Base-by-base conservation (phyloP, 2,797 vertebrate genomes). In the Gallinago solitaria region DNA sequence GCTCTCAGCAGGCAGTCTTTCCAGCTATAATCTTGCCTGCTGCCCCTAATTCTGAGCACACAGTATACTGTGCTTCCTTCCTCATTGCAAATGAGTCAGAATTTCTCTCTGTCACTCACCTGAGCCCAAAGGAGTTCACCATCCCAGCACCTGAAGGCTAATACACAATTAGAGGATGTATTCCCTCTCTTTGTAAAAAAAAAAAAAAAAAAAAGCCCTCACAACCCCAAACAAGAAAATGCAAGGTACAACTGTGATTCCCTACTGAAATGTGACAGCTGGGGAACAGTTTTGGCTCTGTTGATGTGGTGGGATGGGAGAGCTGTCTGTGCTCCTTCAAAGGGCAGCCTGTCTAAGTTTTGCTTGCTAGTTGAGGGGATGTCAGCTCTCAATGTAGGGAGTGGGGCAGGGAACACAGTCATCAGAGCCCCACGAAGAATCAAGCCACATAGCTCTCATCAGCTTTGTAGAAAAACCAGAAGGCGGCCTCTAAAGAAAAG, bases 1-100 rank as follows among this genome's bases (percentile, higher is more conserved):
- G 77, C 70, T 91, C 89, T 91, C 96, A 78, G 92, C 78, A 93
- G 78, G 89, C 81, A 85, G 92, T 33, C 71, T 96, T 93, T 93
- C 81, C 75, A 96, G 56, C 78, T 95, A 84, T 83, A 94, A 80
- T 96, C 83, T 89, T 32, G 3, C 78, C 1, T 92, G 90, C 86
- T 94, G 86, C 90, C 83, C 89, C 81, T 93, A 92, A 92, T 87
- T 93, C 83, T 89, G 68, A 87, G 81, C 68, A 43, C 56, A 83
- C 5, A 14, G 51, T 74, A 89, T 63, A 79, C 51, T 90, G 53
- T 1, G 2, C 78, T 93, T 94, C 70, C 64, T 90, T 90, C 68
- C 68, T 82, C 51, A 28, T 71, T 80, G 80, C 64, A 88, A 88
- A 68, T 70, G 83, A 97, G 33, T 93, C 93, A 94, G 60, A 95